Base-by-base conservation (phyloP, 2,113 vertebrate species). In the Caretta caretta region DNA sequence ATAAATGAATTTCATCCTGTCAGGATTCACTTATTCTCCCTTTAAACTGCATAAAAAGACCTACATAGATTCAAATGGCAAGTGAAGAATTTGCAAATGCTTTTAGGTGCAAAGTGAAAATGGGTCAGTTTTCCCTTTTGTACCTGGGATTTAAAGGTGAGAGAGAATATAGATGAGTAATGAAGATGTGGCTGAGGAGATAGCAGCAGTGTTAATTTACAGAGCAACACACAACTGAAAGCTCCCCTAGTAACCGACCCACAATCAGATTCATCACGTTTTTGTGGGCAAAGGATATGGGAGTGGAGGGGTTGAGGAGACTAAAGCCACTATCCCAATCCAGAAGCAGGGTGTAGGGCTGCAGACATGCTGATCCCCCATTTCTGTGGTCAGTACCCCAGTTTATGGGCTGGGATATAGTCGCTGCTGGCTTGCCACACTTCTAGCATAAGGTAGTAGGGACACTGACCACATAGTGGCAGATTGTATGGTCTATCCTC, bases 141-240 rank as follows among this genome's bases (percentile, higher is more conserved):
- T 0, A 8, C 78, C 65, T 27, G 83, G 35, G 42, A 24, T 5
- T 31, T 12, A 16, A 59, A 79, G 62, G 4, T 46, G 86, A 27
- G 11, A 50, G 76, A 8, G 16, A 12, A 2, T 0, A 56, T 24
- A 25, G 59, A 59, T 20, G 5, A 62, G 14, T 1, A 31, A 78
- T 6, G 53, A 57, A 54, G n/a, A 54, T 59, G 2, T 10, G 53
- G 84, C 56, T 78, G 75, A 46, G 42, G 42, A 25, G 13, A 29
- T 78, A 78, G 75, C 79, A 5, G 51, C 57, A 46, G 11, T 29
- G 29, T 2, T 0, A 3, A 50, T 54, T 6, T 48, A 0, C 25
- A 24, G 35, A 35, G 35, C 83, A 1, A 2, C 75, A 0, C 49
- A 20, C 0, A 78, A 11, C 65, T 38, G 65, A 72, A 72, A n/a